phyloP scores from a whole-genome alignment of 2,797 vertebrate species.

The Sebastes taczanowskii region DNA sequence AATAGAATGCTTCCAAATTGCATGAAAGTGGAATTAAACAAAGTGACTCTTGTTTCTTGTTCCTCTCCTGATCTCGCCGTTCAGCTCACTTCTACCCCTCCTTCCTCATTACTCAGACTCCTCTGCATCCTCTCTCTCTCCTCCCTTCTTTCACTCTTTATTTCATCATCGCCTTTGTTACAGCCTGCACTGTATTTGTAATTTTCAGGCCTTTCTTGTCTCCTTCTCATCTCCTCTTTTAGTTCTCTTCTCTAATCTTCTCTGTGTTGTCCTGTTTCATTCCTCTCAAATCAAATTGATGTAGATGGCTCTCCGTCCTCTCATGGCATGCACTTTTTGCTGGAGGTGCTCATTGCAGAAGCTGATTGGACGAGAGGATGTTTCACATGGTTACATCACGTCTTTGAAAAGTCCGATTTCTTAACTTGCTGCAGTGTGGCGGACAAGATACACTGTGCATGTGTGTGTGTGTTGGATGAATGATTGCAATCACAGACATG shows the following conservation, averaged over 20 bases:
- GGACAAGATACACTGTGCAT: not conserved
- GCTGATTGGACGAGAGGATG: constrained; percentile 10
- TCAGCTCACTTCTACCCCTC: not conserved
- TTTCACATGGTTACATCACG: constrained; percentile 62
- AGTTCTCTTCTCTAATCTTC: constrained; percentile 43
- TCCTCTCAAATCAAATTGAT: constrained; percentile 25
- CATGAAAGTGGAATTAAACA: not conserved
- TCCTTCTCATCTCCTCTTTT: constrained; percentile 32
- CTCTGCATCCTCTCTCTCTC: not conserved
- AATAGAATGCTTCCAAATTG: not conserved
- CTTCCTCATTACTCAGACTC: constrained; percentile 10
- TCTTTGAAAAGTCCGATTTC: constrained; percentile 17
- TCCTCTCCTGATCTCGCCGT: constrained; percentile 3
- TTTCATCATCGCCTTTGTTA: constrained; percentile 41
- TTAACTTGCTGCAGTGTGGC: not conserved
- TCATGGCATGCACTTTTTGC: constrained; percentile 7
- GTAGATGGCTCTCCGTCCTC: constrained; percentile 16
- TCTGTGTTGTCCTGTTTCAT: constrained; percentile 30
- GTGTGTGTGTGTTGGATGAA: not conserved
- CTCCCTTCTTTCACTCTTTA: not conserved
- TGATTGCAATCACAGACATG: not conserved
- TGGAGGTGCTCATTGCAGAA: constrained; percentile 18
- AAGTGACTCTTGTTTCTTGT: constrained; percentile 1
- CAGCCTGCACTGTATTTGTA: constrained; percentile 20
- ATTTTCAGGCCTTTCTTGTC: constrained; percentile 34